Conservation (phyloP, 2,797 vertebrate species). For the Pterois miles region DNA sequence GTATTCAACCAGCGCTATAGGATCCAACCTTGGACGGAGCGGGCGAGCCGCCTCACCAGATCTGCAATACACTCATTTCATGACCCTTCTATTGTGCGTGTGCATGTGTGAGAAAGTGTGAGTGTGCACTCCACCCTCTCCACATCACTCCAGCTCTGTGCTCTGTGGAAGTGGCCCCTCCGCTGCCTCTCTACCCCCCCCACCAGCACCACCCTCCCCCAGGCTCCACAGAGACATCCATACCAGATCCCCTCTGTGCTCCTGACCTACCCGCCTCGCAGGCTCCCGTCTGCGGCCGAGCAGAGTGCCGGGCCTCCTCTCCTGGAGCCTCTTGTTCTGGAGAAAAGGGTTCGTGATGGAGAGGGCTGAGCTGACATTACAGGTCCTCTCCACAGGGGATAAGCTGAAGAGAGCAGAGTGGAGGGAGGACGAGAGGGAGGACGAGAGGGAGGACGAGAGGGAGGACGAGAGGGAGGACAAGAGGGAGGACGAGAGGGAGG, state of each 20-base stretch:
- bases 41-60: conserved; percentile 1
- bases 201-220: neutral
- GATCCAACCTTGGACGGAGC: conserved; percentile 37
- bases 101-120: neutral
- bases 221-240: conserved; percentile 38
- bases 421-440: neutral
- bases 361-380: conserved; percentile 46
- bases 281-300: conserved; percentile 28
- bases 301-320: conserved; percentile 13
- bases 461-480: neutral
- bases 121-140: conserved; percentile 11
- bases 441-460: neutral
- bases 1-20: conserved; percentile 24
- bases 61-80: conserved; percentile 14
- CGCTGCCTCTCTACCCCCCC: conserved; percentile 40
- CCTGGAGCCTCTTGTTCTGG: conserved; percentile 34
- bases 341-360: conserved; percentile 26
- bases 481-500: neutral
- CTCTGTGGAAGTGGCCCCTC: conserved; percentile 40
- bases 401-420: conserved; percentile 4
- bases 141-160: neutral
- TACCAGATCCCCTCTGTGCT: conserved; percentile 12
- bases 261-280: conserved; percentile 22
- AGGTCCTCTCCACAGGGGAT: conserved; percentile 38
- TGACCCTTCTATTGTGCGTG: neutral